Conservation (phyloP, 2,113 vertebrate species). For the Rhombomys opimus region DNA sequence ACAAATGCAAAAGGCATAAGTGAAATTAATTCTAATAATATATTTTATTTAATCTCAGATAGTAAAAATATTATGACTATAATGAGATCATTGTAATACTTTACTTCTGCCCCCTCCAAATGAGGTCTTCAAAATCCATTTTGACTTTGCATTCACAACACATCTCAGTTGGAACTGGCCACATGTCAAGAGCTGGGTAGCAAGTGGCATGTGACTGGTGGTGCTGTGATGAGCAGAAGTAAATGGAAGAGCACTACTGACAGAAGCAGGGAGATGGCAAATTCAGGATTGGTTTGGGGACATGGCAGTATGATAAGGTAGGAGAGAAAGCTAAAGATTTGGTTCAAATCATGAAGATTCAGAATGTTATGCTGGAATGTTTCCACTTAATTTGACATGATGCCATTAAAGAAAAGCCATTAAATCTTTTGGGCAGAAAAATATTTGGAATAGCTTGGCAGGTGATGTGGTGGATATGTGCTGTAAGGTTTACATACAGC, state of each 20-base stretch:
- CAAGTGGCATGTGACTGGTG: background rate
- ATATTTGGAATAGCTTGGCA: background rate
- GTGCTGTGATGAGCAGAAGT: background rate
- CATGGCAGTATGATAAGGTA: background rate
- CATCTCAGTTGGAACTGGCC: background rate
- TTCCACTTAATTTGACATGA: background rate
- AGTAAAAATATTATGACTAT: background rate
- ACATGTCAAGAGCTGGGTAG: background rate
- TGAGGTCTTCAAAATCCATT: background rate
- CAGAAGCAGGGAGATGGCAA: background rate
- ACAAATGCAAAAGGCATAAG: background rate
- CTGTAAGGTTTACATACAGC: background rate
- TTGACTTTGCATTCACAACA: background rate
- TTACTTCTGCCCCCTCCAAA: background rate
- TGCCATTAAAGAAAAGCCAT: background rate
- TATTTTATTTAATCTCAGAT: background rate
- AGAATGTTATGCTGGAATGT: background rate
- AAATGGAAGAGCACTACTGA: background rate
- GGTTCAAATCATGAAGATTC: background rate
- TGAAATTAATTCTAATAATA: background rate
- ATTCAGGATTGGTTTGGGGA: background rate
- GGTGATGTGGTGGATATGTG: too few species aligned
- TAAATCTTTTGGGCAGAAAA: background rate
- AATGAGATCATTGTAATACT: background rate
- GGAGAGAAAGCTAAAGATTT: background rate